Evolutionary conservation across 2,888 invertebrate genomes (phyloP).

Genomic region (Hesperia comma): DNA sequence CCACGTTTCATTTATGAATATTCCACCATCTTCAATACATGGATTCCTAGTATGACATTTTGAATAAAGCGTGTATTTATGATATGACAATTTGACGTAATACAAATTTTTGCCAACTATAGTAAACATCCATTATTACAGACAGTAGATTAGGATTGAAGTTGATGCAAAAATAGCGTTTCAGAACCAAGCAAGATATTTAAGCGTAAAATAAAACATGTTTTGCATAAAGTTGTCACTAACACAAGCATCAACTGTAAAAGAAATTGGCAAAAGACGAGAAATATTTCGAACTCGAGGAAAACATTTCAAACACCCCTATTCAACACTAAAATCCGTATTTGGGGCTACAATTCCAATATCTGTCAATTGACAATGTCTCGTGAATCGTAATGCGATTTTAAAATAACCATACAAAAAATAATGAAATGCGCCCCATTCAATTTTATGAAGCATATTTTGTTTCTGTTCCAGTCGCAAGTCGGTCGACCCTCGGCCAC

Average conservation of each 20-base stretch:
- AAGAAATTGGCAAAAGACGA: neutral
- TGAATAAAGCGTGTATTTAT: too few species aligned
- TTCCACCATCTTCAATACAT: too few species aligned
- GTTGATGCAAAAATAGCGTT: too few species aligned
- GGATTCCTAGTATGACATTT: too few species aligned
- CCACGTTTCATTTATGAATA: too few species aligned
- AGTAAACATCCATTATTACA: too few species aligned
- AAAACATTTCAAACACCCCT: constrained; percentile 4
- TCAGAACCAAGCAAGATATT: too few species aligned
- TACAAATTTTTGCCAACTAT: too few species aligned
- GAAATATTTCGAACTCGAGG: constrained; percentile 7
- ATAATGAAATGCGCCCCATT: constrained; percentile 18
- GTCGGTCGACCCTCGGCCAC: constrained; percentile 29
- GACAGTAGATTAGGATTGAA: too few species aligned
- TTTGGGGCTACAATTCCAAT: constrained; percentile 21
- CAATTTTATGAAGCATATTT: constrained; percentile 33
- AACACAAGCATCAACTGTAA: neutral
- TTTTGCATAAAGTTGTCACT: too few species aligned
- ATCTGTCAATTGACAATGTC: constrained; percentile 19
- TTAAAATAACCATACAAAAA: constrained; percentile 22
- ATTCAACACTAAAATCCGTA: constrained; percentile 7
- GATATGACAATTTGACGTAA: too few species aligned
- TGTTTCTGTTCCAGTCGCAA: constrained; percentile 24
- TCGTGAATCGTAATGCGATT: constrained; percentile 10
- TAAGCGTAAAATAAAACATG: too few species aligned